Evolutionary conservation across 2,113 vertebrate genomes (phyloP).

Genomic region (Antigone vipio): DNA sequence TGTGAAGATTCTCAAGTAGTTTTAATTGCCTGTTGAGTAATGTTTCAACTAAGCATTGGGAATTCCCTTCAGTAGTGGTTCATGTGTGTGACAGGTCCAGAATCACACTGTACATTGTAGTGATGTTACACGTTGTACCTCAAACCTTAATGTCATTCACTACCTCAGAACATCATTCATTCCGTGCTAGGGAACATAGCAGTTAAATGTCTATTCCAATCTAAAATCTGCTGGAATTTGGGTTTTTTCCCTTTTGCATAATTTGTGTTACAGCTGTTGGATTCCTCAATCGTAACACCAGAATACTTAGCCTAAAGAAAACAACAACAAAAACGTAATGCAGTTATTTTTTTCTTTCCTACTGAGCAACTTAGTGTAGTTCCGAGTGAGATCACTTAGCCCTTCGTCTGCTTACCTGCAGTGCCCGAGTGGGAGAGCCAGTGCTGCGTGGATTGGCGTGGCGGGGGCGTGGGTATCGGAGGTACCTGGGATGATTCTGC

Average conservation of each 20-base stretch:
- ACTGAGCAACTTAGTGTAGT: background rate
- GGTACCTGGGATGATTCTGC: background rate
- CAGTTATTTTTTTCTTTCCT: background rate
- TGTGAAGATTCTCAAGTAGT: background rate
- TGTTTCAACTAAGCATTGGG: background rate
- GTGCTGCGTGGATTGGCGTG: background rate
- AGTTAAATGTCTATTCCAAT: background rate
- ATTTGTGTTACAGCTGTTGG: background rate
- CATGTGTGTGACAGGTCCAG: background rate
- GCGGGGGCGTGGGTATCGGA: background rate
- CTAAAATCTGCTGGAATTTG: background rate
- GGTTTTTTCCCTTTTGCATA: background rate
- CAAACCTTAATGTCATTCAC: background rate
- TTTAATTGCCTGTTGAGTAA: background rate
- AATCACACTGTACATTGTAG: background rate
- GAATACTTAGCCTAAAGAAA: background rate
- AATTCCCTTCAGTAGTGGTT: background rate
- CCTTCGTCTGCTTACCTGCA: background rate
- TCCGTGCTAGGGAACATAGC: background rate
- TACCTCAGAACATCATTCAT: background rate
- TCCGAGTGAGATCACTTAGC: background rate
- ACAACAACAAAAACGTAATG: background rate
- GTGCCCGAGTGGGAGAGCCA: fast-evolving
- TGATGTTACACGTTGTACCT: background rate
- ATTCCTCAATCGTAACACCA: background rate